Evolutionary conservation across 2,113 vertebrate genomes (phyloP).

Genomic region (Paralichthys olivaceus): DNA sequence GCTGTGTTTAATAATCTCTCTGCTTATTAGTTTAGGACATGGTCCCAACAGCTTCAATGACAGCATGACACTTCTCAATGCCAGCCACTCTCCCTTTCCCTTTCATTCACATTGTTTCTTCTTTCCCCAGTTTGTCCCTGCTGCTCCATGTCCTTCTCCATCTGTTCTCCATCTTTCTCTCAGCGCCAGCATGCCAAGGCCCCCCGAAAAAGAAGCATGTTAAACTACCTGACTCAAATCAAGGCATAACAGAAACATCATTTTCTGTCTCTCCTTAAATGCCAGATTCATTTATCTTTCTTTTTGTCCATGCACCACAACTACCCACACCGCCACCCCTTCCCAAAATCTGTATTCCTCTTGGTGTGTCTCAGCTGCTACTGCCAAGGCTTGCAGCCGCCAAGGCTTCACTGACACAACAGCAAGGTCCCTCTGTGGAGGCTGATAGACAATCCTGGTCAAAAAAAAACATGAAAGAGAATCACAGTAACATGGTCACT

Average conservation of each 20-base stretch:
- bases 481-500: conserved; percentile 18
- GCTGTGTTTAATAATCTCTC: conserved; percentile 7
- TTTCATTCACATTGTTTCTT: conserved; percentile 44
- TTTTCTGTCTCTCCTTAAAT: conserved; percentile 28
- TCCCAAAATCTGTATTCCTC: neutral
- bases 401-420: conserved; percentile 46
- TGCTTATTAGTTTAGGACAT: conserved; percentile 26
- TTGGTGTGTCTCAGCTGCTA: conserved; percentile 5
- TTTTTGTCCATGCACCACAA: conserved; percentile 33
- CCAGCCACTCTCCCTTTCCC: conserved; percentile 30
- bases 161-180: conserved; percentile 45
- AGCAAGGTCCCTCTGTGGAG: conserved; percentile 48
- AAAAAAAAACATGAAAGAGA: conserved; percentile 31
- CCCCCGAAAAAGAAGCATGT: conserved; percentile 15
- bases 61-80: conserved; percentile 18
- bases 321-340: neutral
- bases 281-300: conserved; percentile 44
- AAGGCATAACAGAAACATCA: conserved; percentile 29
- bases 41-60: conserved; percentile 26
- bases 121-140: conserved; percentile 36
- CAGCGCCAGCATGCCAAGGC: conserved; percentile 35
- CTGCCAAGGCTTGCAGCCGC: conserved; percentile 41
- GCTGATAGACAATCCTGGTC: conserved; percentile 42
- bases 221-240: conserved; percentile 52
- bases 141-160: conserved; percentile 41